Percentiles rank a stretch among this genome's conserved stretches.
Evolutionary conservation across 2,797 vertebrate genomes (phyloP).

Genomic region (Tenualosa ilisha): DNA sequence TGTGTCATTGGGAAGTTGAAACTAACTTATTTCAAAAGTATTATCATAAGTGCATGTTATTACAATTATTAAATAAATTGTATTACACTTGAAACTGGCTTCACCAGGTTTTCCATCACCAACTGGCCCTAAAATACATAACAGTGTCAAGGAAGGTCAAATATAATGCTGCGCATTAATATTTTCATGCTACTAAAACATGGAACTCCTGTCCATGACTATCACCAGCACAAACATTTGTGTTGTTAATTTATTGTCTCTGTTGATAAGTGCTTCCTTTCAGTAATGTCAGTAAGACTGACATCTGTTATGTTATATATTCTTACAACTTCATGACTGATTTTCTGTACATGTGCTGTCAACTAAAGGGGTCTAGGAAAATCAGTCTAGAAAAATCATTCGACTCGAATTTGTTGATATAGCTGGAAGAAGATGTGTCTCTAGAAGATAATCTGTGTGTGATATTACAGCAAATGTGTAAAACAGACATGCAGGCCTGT

Average conservation of each 20-base stretch:
- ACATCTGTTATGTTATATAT: background rate
- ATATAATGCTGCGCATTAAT: background rate
- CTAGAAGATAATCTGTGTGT: background rate
- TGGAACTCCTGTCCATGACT: background rate
- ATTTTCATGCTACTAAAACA: background rate
- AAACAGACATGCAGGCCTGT: constrained; percentile 2
- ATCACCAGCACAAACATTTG: background rate
- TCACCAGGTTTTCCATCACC: background rate
- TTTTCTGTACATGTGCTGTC: background rate
- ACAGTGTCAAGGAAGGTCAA: background rate
- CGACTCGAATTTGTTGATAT: background rate
- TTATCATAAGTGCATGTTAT: background rate
- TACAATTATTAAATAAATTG: background rate
- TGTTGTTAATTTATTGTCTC: background rate
- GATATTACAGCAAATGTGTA: background rate
- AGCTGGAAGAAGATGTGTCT: too few relatives aligned
- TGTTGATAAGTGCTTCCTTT: background rate
- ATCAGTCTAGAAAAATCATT: too few relatives aligned
- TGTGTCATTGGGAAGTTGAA: background rate
- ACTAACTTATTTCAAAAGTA: background rate
- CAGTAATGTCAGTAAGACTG: background rate
- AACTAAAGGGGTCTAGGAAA: background rate
- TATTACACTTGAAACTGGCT: background rate
- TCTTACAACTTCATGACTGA: background rate
- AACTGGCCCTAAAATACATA: background rate